Conservation (phyloP, 1,140 invertebrate genomes). For the Bombyx mandarina region DNA sequence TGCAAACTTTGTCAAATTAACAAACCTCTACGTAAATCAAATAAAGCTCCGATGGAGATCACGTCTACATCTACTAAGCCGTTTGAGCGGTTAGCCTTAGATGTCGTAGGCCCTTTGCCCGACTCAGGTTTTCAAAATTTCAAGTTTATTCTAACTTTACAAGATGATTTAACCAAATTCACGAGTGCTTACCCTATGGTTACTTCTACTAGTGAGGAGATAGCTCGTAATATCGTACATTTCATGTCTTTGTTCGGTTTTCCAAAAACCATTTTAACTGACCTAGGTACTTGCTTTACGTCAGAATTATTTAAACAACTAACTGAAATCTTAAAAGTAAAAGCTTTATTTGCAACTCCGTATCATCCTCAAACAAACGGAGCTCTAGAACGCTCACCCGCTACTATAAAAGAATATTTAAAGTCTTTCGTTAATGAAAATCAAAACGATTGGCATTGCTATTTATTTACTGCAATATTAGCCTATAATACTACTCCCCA, state of each 20-base stretch:
- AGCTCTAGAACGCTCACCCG: slow-evolving; percentile 19
- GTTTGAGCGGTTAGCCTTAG: too few species aligned
- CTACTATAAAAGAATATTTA: slow-evolving; percentile 30
- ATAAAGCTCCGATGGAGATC: slow-evolving; percentile 34
- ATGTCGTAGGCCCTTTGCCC: slow-evolving; percentile 33
- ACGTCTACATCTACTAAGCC: slow-evolving; percentile 26
- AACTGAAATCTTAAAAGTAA: slow-evolving; percentile 32
- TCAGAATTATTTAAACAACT: slow-evolving; percentile 34
- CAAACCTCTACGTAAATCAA: slow-evolving; percentile 18
- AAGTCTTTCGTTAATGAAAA: slow-evolving; percentile 28
- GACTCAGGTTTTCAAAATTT: slow-evolving; percentile 18
- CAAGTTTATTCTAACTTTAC: slow-evolving; percentile 36
- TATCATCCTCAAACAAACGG: slow-evolving; percentile 45
- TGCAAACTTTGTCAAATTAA: slow-evolving; percentile 36
- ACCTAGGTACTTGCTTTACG: slow-evolving; percentile 41
- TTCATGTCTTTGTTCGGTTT: slow-evolving; percentile 35
- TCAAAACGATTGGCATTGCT: slow-evolving; percentile 27
- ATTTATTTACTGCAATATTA: slow-evolving; percentile 21
- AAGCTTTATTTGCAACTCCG: slow-evolving; percentile 30
- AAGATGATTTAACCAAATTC: slow-evolving; percentile 40
- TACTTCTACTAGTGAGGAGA: too few species aligned
- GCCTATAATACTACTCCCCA: slow-evolving; percentile 29
- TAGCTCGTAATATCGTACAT: slow-evolving; percentile 26
- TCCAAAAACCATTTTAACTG: slow-evolving; percentile 33
- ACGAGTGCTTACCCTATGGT: slow-evolving; percentile 29